Base-by-base conservation (phyloP, 2,113 vertebrate genomes). In the Heptranchias perlo region DNA sequence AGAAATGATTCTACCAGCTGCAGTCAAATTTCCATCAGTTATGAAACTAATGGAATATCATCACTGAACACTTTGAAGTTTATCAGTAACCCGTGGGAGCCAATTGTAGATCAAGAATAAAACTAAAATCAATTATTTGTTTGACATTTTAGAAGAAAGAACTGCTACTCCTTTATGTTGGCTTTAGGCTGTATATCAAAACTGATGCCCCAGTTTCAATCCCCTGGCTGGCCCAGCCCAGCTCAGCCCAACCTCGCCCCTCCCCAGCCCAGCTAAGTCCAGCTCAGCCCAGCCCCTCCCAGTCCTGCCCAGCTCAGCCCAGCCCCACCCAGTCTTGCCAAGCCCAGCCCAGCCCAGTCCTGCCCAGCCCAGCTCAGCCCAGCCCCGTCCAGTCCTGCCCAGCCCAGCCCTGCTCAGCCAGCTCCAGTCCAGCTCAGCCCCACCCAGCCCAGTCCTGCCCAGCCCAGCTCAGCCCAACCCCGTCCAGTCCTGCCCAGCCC, bases 31-130 rank as follows among this genome's bases (percentile, higher is more conserved):
- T 69, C 25, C 65, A 69, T 95, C 94, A 95, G 94, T 94, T 39
- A 94, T 35, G 28, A 91, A 65, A 67, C 39, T 13, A 65, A 69
- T 49, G 4, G 44, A 49, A 52, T 58, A 95, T 69, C 28, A 16
- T 25, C 44, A 52, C 8, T 95, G 44, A 52, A 73, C 14, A 35
- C 64, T 91, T 91, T 95, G 65, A 58, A 95, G 39, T 49, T 95
- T 95, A 69, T 95, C 94, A 95, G 52, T 73, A 95, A 95, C 94
- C 62, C 94, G 35, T 73, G 65, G 94, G 94, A 95, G 65, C 39
- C 94, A 95, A 95, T 69, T 95, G 65, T 69, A 65, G 65, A 67
- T 95, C 94, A 95, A 73, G 94, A 95, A 95, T 73, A 95, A 69
- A 95, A 93, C 3, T 95, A 52, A 35, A 95, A 73, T 95, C 62